Evolutionary conservation across 2,797 vertebrate species (phyloP).

Genomic region (Chelmon rostratus): DNA sequence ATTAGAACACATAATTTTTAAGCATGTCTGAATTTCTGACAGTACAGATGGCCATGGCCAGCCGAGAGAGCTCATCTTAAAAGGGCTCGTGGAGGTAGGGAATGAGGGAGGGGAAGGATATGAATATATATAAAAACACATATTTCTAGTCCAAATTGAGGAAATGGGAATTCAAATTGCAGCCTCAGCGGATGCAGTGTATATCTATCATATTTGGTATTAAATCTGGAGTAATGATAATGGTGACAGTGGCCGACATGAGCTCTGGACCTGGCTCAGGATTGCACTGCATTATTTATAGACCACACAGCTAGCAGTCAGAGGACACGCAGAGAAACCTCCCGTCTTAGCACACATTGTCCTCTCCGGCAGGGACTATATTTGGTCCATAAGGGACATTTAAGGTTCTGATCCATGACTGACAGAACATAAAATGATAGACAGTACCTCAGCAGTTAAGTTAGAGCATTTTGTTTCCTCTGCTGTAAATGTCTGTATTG

Average conservation of each 20-base stretch:
- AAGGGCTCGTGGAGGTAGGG: slow-evolving; percentile 2
- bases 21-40: slow-evolving; percentile 35
- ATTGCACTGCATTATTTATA: slow-evolving; percentile 59
- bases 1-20: slow-evolving; percentile 44
- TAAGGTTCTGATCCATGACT: neutral
- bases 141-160: slow-evolving; percentile 42
- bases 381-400: neutral
- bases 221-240: slow-evolving; percentile 61
- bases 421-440: neutral
- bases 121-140: slow-evolving; percentile 24
- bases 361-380: neutral
- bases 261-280: slow-evolving; percentile 47
- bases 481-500: neutral
- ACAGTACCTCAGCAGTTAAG: neutral
- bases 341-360: slow-evolving; percentile 9
- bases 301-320: slow-evolving; percentile 17
- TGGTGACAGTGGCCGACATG: slow-evolving; percentile 37
- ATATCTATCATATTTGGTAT: slow-evolving; percentile 46
- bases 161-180: slow-evolving; percentile 59
- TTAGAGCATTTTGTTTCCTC: neutral
- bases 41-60: slow-evolving; percentile 39
- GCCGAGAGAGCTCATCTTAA: slow-evolving; percentile 50
- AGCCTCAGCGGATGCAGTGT: slow-evolving; percentile 30
- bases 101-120: neutral
- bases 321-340: slow-evolving; percentile 6